These are phyloP conservation scores for Chelon labrosus DNA, from an alignment of 2,797 vertebrate genomes.

Conservation along the genomic window DNA sequence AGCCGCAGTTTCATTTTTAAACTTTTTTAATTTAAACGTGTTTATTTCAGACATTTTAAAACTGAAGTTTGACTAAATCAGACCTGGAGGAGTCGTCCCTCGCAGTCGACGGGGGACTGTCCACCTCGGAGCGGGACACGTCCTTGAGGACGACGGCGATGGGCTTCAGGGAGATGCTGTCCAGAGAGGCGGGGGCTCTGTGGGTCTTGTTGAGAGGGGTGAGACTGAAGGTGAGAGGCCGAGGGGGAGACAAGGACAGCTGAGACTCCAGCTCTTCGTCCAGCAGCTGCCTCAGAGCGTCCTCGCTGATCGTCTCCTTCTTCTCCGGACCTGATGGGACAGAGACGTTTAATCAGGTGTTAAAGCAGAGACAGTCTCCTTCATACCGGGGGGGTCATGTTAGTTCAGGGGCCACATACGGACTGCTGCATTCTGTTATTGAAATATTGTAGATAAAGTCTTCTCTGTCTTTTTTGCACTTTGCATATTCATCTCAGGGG, in stretches of 20 bases:
- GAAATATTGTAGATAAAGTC: too few species aligned
- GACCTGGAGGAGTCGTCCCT: slow-evolving; percentile 63
- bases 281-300: slow-evolving; percentile 76
- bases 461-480: too few species aligned
- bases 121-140: neutral
- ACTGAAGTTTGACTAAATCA: neutral
- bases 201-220: slow-evolving; percentile 44
- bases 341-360: too few species aligned
- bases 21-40: too few species aligned
- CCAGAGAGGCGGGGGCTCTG: neutral
- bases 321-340: slow-evolving; percentile 79
- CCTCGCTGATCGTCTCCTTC: slow-evolving; percentile 42
- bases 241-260: slow-evolving; percentile 74
- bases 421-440: too few species aligned
- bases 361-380: neutral
- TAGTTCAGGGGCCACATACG: too few species aligned
- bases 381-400: too few species aligned
- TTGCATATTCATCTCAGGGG: too few species aligned
- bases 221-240: slow-evolving; percentile 47
- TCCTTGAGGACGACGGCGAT: slow-evolving; percentile 29
- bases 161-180: neutral
- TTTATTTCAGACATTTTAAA: too few species aligned
- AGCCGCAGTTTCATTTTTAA: too few species aligned
- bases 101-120: neutral
- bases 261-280: slow-evolving; percentile 70